These are phyloP conservation scores for Ramazzottius varieornatus DNA, from an alignment of 2,888 invertebrate genomes.

Conservation along the genomic window DNA sequence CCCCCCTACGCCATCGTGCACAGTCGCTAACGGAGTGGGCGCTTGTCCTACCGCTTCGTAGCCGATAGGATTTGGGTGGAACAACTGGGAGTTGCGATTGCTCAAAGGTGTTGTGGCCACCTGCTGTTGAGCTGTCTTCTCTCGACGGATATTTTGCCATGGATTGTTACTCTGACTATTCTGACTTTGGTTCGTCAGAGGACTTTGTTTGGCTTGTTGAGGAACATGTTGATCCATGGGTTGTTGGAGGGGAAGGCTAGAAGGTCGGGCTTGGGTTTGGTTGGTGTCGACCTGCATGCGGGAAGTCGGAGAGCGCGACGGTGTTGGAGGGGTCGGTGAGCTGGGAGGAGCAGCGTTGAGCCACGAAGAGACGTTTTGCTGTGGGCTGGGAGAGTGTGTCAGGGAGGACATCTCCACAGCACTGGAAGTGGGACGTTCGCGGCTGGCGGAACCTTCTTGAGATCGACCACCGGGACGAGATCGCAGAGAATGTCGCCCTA, in stretches of 20 bases:
- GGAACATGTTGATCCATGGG: too few relatives aligned
- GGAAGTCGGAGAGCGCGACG: too few relatives aligned
- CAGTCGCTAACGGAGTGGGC: background rate
- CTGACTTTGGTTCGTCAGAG: background rate
- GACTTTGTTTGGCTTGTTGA: background rate
- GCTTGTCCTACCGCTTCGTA: background rate
- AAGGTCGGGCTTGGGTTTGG: background rate
- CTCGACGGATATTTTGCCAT: too few relatives aligned
- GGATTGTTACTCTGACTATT: too few relatives aligned
- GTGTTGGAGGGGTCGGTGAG: background rate
- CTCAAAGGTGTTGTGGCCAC: too few relatives aligned
- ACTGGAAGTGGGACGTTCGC: background rate
- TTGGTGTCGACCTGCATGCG: too few relatives aligned
- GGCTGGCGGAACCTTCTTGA: background rate
- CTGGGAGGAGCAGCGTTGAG: background rate
- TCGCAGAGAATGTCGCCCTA: slow-evolving; percentile 3
- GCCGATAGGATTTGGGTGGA: slow-evolving; percentile 1
- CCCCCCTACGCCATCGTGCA: background rate
- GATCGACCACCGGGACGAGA: background rate
- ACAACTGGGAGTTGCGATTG: too few relatives aligned
- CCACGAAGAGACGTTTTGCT: background rate
- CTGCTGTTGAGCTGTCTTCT: background rate
- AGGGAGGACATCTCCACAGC: background rate
- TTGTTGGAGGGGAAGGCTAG: background rate
- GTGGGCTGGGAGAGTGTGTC: background rate